phyloP scores from a whole-genome alignment of 1,140 invertebrate genomes.

The Macrotrachela quadricornifera region DNA sequence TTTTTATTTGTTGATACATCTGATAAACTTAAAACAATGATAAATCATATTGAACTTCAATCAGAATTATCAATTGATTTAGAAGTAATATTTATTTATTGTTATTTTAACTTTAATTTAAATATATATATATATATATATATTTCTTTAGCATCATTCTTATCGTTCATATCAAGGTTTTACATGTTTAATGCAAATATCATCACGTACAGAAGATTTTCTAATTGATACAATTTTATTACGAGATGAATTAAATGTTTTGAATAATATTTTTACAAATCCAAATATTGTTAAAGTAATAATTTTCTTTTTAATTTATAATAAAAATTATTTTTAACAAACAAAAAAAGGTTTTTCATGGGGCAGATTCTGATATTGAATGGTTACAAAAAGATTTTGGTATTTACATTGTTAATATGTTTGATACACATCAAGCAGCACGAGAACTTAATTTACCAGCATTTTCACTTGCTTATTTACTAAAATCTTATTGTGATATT shows the following conservation, averaged over 20 bases:
- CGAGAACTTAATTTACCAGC: slow-evolving; percentile 44
- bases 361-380: slow-evolving; percentile 60
- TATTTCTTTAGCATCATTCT: slow-evolving; percentile 61
- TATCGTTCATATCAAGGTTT: slow-evolving; percentile 57
- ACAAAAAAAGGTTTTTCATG: slow-evolving; percentile 57
- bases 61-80: slow-evolving; percentile 39
- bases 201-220: slow-evolving; percentile 61
- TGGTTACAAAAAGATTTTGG: slow-evolving; percentile 91
- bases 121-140: slow-evolving; percentile 53
- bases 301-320: background rate
- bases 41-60: slow-evolving; percentile 42
- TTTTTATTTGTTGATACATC: slow-evolving; percentile 36
- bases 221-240: slow-evolving; percentile 66
- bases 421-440: slow-evolving; percentile 77
- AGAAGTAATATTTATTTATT: slow-evolving; percentile 18
- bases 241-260: slow-evolving; percentile 50
- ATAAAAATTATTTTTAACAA: background rate
- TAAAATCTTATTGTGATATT: slow-evolving; percentile 55
- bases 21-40: slow-evolving; percentile 44
- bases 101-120: too few species aligned
- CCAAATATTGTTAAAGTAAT: slow-evolving; percentile 67
- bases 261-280: slow-evolving; percentile 80
- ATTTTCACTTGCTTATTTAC: slow-evolving; percentile 52
- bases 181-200: slow-evolving; percentile 84
- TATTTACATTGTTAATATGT: slow-evolving; percentile 84